Percentiles rank a stretch among this genome's conserved stretches.
These are phyloP conservation scores for Ostrea edulis DNA, from an alignment of 1,140 invertebrate species.

Conservation along the genomic window DNA sequence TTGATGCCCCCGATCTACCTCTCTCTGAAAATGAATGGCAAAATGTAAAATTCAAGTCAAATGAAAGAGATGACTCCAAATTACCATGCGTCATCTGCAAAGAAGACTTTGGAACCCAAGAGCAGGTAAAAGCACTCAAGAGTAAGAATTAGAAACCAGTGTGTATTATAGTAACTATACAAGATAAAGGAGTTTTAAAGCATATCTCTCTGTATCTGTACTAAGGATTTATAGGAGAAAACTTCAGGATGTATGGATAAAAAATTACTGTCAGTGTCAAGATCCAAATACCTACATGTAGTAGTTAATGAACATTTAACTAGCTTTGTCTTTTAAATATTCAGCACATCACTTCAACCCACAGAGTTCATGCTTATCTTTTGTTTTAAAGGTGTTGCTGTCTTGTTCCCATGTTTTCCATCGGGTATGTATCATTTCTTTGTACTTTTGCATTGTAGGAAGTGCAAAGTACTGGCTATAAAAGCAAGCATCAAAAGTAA, in stretches of 20 bases:
- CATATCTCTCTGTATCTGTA: neutral
- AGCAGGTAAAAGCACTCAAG: conserved; percentile 69
- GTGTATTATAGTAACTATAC: neutral
- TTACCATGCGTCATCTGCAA: conserved; percentile 80
- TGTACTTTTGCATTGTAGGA: no score
- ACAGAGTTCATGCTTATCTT: neutral
- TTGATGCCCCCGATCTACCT: conserved; percentile 69
- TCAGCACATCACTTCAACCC: neutral
- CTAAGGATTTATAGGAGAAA: no score
- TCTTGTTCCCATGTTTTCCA: conserved; percentile 80
- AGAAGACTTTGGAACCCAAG: conserved; percentile 77
- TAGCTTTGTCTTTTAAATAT: no score
- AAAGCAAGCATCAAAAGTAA: no score
- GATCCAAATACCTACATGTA: no score
- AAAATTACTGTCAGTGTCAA: no score
- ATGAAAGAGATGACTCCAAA: conserved; percentile 75
- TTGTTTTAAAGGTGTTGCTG: conserved; percentile 74
- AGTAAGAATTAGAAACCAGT: no score
- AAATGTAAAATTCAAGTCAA: conserved; percentile 74
- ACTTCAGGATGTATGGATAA: no score
- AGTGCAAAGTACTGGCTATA: no score
- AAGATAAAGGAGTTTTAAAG: neutral
- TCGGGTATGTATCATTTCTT: conserved; percentile 66
- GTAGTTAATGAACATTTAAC: no score
- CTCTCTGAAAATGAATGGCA: conserved; percentile 76